Evolutionary conservation across 1,140 invertebrate genomes (phyloP).

Genomic region (Chionoecetes opilio): DNA sequence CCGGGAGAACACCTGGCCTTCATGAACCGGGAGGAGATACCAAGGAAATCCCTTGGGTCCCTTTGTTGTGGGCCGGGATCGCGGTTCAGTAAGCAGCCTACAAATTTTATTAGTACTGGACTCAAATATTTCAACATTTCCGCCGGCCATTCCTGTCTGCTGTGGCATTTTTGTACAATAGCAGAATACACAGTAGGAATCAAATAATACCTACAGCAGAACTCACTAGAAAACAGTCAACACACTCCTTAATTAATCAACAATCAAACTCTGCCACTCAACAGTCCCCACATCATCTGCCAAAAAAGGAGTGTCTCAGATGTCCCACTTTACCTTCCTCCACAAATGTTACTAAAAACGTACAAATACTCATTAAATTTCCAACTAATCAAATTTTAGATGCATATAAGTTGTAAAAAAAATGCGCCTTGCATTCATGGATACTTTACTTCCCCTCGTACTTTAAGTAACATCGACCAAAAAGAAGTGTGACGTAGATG

Average conservation of each 20-base stretch:
- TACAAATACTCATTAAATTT: no score
- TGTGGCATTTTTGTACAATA: neutral
- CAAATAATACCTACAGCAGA: neutral
- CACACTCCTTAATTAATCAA: neutral
- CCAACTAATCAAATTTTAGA: no score
- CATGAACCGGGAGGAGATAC: neutral
- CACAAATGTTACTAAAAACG: no score
- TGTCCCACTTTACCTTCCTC: no score
- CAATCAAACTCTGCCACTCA: neutral
- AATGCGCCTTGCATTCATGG: no score
- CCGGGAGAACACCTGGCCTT: neutral
- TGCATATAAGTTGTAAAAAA: no score
- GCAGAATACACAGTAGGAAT: neutral
- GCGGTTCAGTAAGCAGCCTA: constrained; percentile 17
- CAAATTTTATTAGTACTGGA: neutral
- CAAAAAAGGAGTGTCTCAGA: no score
- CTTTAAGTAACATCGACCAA: no score
- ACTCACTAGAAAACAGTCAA: neutral
- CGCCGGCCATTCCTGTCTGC: neutral
- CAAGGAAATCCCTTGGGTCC: neutral
- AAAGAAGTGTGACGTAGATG: no score
- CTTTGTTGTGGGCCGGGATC: neutral
- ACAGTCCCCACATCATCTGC: neutral
- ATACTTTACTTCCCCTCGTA: no score
- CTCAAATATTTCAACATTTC: neutral